Conservation (phyloP, 2,888 invertebrate species). For the Cyclophora albipunctata region DNA sequence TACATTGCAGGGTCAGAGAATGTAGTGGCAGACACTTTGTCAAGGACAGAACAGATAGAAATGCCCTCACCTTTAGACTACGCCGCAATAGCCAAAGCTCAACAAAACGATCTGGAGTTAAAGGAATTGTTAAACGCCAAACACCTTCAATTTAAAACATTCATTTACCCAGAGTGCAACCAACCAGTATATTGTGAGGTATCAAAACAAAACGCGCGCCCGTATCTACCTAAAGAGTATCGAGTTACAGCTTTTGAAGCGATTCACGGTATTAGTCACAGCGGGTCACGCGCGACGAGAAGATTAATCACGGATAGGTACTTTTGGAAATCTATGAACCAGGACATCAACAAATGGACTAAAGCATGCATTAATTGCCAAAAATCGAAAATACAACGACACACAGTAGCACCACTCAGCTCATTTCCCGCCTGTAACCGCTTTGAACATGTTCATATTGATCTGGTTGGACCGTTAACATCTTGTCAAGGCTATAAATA, state of each 20-base stretch:
- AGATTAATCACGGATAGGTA: constrained; percentile 1
- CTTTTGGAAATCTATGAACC: constrained; percentile 12
- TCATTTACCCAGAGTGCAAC: neutral
- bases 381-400: constrained; percentile 8
- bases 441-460: constrained; percentile 10
- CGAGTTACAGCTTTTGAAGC: constrained; percentile 2
- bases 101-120: neutral
- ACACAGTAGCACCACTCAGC: constrained; percentile 7
- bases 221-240: constrained; percentile 8
- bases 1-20: neutral
- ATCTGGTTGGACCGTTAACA: constrained; percentile 19
- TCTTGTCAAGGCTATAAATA: constrained; percentile 13
- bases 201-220: constrained; percentile 2
- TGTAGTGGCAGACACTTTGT: constrained; percentile 1
- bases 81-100: neutral
- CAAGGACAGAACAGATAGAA: neutral
- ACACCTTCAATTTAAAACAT: neutral
- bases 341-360: constrained; percentile 6
- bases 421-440: constrained; percentile 4
- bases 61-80: neutral
- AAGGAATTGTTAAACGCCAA: neutral
- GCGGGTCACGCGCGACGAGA: constrained; percentile 1
- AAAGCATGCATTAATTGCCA: constrained; percentile 14
- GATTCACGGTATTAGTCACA: constrained; percentile 3
- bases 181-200: constrained; percentile 9